phyloP scores from a whole-genome alignment of 2,797 vertebrate species.

The Rachycentron canadum region DNA sequence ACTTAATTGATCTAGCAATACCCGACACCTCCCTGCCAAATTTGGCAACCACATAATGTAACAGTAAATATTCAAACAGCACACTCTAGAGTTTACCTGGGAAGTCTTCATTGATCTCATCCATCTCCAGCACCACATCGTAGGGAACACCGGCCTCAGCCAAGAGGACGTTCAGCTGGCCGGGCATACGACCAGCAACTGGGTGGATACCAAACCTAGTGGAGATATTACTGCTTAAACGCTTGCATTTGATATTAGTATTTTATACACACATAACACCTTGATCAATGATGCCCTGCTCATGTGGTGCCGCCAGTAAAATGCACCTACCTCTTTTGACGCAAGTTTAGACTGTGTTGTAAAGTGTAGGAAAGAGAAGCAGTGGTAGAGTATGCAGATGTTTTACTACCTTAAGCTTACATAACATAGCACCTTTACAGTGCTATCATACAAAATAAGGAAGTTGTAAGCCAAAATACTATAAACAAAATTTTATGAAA shows the following conservation, averaged over 20 bases:
- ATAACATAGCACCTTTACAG: no score
- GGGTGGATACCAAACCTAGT: conserved; percentile 89
- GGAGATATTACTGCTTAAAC: conserved; percentile 4
- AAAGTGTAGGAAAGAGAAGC: not conserved
- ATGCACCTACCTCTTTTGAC: not conserved
- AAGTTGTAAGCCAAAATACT: no score
- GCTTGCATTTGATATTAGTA: not conserved
- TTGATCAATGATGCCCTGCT: not conserved
- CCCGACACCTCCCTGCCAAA: conserved; percentile 25
- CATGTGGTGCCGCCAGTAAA: not conserved
- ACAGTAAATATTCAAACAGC: conserved; percentile 12
- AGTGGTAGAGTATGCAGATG: not conserved
- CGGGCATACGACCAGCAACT: conserved; percentile 89
- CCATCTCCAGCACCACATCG: conserved; percentile 89
- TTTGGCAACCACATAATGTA: conserved; percentile 6
- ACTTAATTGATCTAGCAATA: conserved; percentile 34
- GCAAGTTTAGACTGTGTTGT: not conserved
- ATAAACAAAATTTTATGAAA: no score
- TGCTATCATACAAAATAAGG: no score
- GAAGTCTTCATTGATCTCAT: conserved; percentile 90
- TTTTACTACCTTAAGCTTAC: no score
- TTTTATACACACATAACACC: not conserved
- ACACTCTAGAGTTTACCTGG: conserved; percentile 75
- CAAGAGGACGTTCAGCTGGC: conserved; percentile 88
- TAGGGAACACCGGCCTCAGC: conserved; percentile 89